Evolutionary conservation across 2,888 invertebrate species (phyloP), one percentile per base, ranked within the genome.

Genomic region (Callimorpha dominula): DNA sequence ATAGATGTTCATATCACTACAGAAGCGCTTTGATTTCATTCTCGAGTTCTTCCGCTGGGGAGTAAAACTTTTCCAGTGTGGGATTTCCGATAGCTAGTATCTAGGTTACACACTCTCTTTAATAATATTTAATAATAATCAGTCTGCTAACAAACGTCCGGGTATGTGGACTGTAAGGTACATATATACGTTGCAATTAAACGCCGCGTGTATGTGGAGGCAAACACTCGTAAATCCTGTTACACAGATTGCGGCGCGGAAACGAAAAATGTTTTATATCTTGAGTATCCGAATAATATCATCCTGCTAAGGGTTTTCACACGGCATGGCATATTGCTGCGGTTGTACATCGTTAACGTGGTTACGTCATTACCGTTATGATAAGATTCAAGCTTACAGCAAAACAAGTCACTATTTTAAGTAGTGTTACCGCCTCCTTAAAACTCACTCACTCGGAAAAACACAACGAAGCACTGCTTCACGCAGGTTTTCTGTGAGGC

Each of bases 181-280:
- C 46, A 60, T 12, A 54, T 57, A 57, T 43, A n/a, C 4, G 15
- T 17, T 43, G 70, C 65, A 57, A 60, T 60, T 62, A 65, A 65
- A 66, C 42, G 49, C 40, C 31, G 46, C 57, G 70, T 54, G 31
- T 57, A 57, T 42, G 46, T 57, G 14, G 65, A 11, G 60, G 60
- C n/a, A 54, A 46, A 57, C 40, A 42, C 60, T 50, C 54, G 66
- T 60, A 71, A 66, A 71, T 66, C 66, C 71, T 46, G 65, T 60
- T 60, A 50, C 49, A 60, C 46, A 60, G 40, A 66, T 67, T 46
- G 49, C 54, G 17, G n/a, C 64, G 43, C 70, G 63, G 65, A 50
- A 65, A 71, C 71, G 70, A 65, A 65, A 71, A 57, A 65, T 71
- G 71, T 71, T 66, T 71, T 43, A 66, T 66, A 54, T 70, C 42